Evolutionary conservation across 2,888 invertebrate genomes (phyloP).

Genomic region (Ectropis crepuscularia): DNA sequence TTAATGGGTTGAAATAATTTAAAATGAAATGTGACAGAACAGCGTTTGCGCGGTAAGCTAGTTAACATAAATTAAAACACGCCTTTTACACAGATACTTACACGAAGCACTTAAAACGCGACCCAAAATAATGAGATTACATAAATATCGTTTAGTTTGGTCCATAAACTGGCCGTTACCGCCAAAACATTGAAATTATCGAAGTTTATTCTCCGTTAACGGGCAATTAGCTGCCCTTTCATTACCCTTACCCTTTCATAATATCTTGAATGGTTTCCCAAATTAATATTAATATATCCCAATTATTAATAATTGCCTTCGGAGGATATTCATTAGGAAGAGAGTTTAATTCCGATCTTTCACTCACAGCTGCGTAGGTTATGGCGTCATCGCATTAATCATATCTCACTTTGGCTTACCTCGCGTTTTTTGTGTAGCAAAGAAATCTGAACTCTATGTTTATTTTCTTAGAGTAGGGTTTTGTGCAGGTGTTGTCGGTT

Average conservation of each 20-base stretch:
- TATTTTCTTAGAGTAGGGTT: not conserved
- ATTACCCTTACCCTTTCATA: conserved; percentile 21
- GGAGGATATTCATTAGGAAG: conserved; percentile 7
- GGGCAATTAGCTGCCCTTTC: conserved; percentile 22
- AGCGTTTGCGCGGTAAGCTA: too few species aligned
- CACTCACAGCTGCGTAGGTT: conserved; percentile 17
- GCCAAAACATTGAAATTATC: conserved; percentile 10
- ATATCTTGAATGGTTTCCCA: conserved; percentile 14
- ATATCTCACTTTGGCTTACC: conserved; percentile 5
- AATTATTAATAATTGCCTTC: conserved; percentile 8
- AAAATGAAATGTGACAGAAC: too few species aligned
- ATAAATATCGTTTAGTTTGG: conserved; percentile 1
- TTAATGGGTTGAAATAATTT: too few species aligned
- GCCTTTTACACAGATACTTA: too few species aligned
- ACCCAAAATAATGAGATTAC: not conserved
- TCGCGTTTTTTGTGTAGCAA: not conserved
- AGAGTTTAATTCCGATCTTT: conserved; percentile 12
- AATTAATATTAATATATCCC: conserved; percentile 21
- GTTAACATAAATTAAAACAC: too few species aligned
- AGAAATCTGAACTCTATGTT: not conserved
- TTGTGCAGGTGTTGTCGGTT: not conserved
- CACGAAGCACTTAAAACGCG: too few species aligned
- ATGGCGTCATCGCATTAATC: conserved; percentile 18
- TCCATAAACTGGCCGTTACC: conserved; percentile 1
- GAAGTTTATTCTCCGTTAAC: conserved; percentile 14